Base-by-base conservation (phyloP, 2,888 invertebrate genomes). In the Sceliomorpha sp. region DNA sequence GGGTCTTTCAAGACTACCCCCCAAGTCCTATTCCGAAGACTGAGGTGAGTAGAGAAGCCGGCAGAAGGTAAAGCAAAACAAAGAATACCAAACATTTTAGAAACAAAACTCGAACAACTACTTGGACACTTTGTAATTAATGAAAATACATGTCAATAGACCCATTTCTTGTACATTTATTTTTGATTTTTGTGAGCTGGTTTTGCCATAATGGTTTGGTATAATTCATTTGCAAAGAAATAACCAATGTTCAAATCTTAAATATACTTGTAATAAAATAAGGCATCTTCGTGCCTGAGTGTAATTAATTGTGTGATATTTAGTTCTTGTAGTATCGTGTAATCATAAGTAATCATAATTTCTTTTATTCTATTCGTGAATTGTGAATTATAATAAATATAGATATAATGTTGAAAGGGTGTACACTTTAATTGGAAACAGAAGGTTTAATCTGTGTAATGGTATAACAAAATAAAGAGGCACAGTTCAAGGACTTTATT, bases 1-100 rank as follows among this genome's bases (percentile, higher is more conserved):
- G n/a, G n/a, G n/a, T n/a, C n/a, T n/a, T n/a, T 84, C 88, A 85
- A 86, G 87, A 87, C 85, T 87, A 85, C 86, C 87, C 82, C n/a
- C 88, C 87, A 86, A 88, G 88, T 85, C 83, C 85, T 85, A 87
- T 79, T 78, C 80, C 73, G 88, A 87, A 87, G 86, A 83, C 73
- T 82, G 78, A 87, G 88, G 88, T 88, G 86, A 88, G 88, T 88
- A 87, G 83, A 86, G 84, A 85, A 80, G 82, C 86, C 74, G 77
- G 74, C 79, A 82, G 83, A 88, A 88, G 87, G 88, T 87, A 87
- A 87, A 82, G 82, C 79, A 82, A 81, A 79, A 79, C 82, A 78
- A 79, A 62, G 62, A 75, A 72, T 63, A 71, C 68, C 47, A 73
- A 76, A 70, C 70, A 72, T 66, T 55, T 51, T 55, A 62, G 70